Base-by-base conservation (phyloP, 2,113 vertebrate genomes). In the Notiomystis cincta region DNA sequence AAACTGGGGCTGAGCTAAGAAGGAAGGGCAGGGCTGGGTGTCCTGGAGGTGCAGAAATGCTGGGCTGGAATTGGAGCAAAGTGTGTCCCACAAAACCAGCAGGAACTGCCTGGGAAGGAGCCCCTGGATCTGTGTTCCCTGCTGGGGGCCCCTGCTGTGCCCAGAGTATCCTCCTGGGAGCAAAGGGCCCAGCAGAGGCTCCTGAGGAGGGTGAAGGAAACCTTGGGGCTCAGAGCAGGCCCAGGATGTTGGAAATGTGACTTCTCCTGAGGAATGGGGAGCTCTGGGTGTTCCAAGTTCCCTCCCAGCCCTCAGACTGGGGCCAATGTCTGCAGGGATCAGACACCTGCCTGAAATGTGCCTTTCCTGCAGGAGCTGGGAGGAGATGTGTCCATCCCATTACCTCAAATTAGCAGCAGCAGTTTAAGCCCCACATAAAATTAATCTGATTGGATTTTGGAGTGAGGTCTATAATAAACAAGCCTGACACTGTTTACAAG, bases 401-500 rank as follows among this genome's bases (percentile, higher is more conserved):
- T 54, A 45, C 75, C 79, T 67, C 38, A 57, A 92, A 96, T 92
- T 80, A 96, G 61, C 82, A 88, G 80, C 89, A 80, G 89, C n/a
- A 13, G 51, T 70, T 94, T 61, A 82, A 67, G 62, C 57, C 70
- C 67, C 54, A 47, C 58, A 71, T 94, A 61, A 96, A 95, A 94
- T 93, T 82, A 88, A 90, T 90, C 88, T 90, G 95, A 94, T 90
- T 88, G 85, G 85, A 72, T 93, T 95, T 94, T 78, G 40, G 70
- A 67, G 82, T 27, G 23, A 66, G 82, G 40, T 23, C 90, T 82
- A 15, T 73, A 69, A 90, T 61, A 94, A 96, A 92, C 79, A 94
- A 94, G 82, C 58, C 92, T 86, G 85, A 45, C 70, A 48, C 54
- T 94, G 88, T 94, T 95, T 86, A 90, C 94, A 92, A 92, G 82